phyloP scores from a whole-genome alignment of 2,797 vertebrate species.

The Lacerta viridis region DNA sequence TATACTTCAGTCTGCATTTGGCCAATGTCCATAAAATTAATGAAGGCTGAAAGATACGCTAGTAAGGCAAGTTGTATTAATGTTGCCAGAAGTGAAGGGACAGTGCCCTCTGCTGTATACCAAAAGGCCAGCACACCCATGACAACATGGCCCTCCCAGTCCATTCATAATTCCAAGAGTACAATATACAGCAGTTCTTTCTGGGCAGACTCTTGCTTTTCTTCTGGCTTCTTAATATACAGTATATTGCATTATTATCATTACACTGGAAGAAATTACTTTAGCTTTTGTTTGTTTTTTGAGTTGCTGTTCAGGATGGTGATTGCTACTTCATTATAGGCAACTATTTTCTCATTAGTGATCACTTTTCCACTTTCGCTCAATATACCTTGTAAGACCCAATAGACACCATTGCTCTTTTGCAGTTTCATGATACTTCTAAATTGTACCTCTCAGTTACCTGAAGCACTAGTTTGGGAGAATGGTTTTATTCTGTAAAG shows the following conservation, averaged over 20 bases:
- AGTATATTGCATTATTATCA: background rate
- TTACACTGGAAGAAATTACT: too few relatives aligned
- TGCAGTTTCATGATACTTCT: background rate
- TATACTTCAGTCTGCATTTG: background rate
- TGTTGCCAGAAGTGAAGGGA: constrained; percentile 1
- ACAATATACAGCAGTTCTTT: background rate
- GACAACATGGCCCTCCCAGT: background rate
- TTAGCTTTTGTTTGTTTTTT: too few relatives aligned
- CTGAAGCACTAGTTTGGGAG: background rate
- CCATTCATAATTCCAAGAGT: background rate
- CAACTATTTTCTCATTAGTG: too few relatives aligned
- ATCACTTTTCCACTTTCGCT: too few relatives aligned
- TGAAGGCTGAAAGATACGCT: background rate
- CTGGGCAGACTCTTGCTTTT: background rate
- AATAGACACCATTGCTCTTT: too few relatives aligned
- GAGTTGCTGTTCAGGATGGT: too few relatives aligned
- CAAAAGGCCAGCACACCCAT: background rate
- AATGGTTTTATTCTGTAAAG: background rate
- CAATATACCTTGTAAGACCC: too few relatives aligned
- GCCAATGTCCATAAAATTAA: constrained; percentile 3
- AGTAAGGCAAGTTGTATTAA: background rate
- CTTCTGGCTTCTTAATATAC: background rate
- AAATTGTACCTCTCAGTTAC: background rate
- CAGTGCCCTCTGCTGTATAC: constrained; percentile 26
- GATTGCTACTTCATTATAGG: too few relatives aligned